phyloP scores from a whole-genome alignment of 1,140 invertebrate species.

The Heliothis subflexa region DNA sequence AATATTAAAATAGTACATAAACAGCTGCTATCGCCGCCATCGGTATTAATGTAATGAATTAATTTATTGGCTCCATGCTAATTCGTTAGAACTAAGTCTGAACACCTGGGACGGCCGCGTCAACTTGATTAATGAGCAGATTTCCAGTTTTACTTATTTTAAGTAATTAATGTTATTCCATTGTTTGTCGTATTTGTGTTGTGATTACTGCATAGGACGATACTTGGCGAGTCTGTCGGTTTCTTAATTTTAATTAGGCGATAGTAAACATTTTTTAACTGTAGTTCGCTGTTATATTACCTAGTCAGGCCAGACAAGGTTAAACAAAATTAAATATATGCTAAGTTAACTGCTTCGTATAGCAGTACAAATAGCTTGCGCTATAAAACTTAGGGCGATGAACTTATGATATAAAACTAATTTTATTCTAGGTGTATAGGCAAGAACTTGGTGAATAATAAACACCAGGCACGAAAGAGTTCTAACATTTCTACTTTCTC shows the following conservation, averaged over 20 bases:
- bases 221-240: not conserved
- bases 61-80: constrained; percentile 22
- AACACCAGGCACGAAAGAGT: not conserved
- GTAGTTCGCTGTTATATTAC: not conserved
- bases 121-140: constrained; percentile 31
- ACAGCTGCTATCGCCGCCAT: not conserved
- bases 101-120: constrained; percentile 27
- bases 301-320: no score
- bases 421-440: not conserved
- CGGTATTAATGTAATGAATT: constrained; percentile 8
- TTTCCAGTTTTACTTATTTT: constrained; percentile 10
- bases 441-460: not conserved
- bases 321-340: no score
- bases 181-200: constrained; percentile 1
- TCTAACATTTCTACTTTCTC: not conserved
- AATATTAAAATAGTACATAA: not conserved
- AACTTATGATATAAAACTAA: not conserved
- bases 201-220: not conserved
- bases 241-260: not conserved
- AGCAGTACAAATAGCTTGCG: no score
- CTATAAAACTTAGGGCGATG: not conserved
- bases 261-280: not conserved
- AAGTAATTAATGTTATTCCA: constrained; percentile 18
- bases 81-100: constrained; percentile 14
- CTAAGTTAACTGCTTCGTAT: no score